A percentile compares a stretch with the other conserved stretches of the same genome.
Evolutionary conservation across 2,888 invertebrate species (phyloP).

Genomic region (Cylloceria caligata): DNA sequence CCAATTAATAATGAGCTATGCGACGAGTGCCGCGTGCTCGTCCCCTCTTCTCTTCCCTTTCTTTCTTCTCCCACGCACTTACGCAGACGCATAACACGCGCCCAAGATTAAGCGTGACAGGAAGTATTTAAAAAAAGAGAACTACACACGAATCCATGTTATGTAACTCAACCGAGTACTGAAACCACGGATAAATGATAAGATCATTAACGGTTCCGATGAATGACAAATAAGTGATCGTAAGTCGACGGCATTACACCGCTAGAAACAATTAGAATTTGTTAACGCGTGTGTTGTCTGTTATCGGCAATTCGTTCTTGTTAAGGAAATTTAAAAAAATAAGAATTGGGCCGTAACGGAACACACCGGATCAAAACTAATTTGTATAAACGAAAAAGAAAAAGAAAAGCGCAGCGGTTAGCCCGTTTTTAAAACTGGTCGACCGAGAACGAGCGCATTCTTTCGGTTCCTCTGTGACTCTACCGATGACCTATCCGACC

Average conservation of each 20-base stretch:
- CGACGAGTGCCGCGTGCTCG: slow-evolving; percentile 31
- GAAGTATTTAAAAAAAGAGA: background rate
- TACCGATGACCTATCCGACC: slow-evolving; percentile 47
- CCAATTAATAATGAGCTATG: slow-evolving; percentile 39
- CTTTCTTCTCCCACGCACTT: background rate
- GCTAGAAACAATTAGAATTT: background rate
- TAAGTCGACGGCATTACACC: background rate
- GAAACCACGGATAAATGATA: slow-evolving; percentile 21
- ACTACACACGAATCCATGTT: background rate
- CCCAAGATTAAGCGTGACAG: background rate
- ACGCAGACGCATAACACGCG: slow-evolving; percentile 1
- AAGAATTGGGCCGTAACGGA: slow-evolving; percentile 12
- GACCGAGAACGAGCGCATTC: slow-evolving; percentile 20
- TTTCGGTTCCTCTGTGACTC: slow-evolving; percentile 11
- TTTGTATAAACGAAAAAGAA: background rate
- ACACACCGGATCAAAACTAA: slow-evolving; percentile 20
- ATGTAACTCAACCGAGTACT: slow-evolving; percentile 20
- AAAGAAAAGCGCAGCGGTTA: background rate
- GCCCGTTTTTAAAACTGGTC: slow-evolving; percentile 46
- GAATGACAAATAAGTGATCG: slow-evolving; percentile 15
- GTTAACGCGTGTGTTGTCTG: background rate
- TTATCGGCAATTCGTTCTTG: background rate
- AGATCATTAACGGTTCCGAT: background rate
- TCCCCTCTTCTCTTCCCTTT: background rate
- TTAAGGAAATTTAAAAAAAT: background rate